phyloP scores from a whole-genome alignment of 2,113 vertebrate species.

The Salvelinus sp. region DNA sequence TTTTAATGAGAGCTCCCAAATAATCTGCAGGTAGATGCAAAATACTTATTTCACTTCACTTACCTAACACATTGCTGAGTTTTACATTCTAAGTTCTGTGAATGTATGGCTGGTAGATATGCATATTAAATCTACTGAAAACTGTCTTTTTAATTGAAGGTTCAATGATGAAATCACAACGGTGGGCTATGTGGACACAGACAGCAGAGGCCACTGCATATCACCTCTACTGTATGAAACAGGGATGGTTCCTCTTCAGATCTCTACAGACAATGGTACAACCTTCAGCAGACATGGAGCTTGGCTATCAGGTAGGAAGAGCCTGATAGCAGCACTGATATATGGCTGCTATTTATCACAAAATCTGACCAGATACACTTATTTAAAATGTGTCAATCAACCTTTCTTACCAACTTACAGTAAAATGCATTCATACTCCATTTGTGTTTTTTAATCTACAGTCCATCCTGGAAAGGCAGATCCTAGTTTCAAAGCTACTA shows the following conservation, averaged over 20 bases:
- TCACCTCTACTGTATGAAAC: slow-evolving; percentile 87
- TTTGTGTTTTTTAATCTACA: slow-evolving; percentile 48
- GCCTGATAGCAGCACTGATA: too few relatives aligned
- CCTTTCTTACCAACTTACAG: not conserved
- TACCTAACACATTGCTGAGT: too few relatives aligned
- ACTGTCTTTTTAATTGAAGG: slow-evolving; percentile 61
- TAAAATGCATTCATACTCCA: not conserved
- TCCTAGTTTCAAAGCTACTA: slow-evolving; percentile 67
- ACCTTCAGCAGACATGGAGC: slow-evolving; percentile 73
- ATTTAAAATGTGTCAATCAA: not conserved
- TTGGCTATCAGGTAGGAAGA: slow-evolving; percentile 86
- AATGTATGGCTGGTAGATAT: too few relatives aligned
- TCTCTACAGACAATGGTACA: slow-evolving; percentile 76
- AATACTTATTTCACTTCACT: not conserved
- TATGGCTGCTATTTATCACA: not conserved
- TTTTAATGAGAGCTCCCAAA: slow-evolving; percentile 37
- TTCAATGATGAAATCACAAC: slow-evolving; percentile 75
- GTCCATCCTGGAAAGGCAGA: slow-evolving; percentile 85
- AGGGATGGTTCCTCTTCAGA: slow-evolving; percentile 80
- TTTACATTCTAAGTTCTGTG: too few relatives aligned
- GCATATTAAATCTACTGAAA: too few relatives aligned
- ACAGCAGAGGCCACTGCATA: slow-evolving; percentile 79
- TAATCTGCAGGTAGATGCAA: slow-evolving; percentile 82
- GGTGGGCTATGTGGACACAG: slow-evolving; percentile 73
- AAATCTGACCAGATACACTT: not conserved